These are phyloP conservation scores for Amorpha juglandis DNA, from an alignment of 2,888 invertebrate genomes.

Conservation along the genomic window DNA sequence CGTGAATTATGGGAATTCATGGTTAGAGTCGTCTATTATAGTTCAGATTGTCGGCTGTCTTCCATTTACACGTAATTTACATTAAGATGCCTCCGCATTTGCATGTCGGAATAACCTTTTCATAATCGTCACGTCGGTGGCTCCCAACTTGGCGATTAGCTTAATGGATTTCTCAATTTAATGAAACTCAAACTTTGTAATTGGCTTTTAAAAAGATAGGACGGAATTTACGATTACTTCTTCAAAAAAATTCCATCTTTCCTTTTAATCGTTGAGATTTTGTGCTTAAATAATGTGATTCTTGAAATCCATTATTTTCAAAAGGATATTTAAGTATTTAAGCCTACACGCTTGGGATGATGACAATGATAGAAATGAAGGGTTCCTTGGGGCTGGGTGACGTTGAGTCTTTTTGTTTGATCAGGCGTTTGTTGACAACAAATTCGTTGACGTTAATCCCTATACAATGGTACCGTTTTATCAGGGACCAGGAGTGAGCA, in stretches of 20 bases:
- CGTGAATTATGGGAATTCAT: conserved; percentile 69
- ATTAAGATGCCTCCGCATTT: conserved; percentile 75
- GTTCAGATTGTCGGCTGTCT: conserved; percentile 64
- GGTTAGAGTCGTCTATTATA: conserved; percentile 62
- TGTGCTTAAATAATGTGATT: conserved; percentile 41
- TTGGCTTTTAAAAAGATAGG: conserved; percentile 75
- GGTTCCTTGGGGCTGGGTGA: conserved; percentile 63
- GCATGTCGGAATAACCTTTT: conserved; percentile 77
- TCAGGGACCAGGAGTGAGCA: conserved; percentile 58
- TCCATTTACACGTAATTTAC: conserved; percentile 78
- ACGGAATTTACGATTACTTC: conserved; percentile 62
- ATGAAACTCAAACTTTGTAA: conserved; percentile 74
- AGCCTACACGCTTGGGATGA: conserved; percentile 59
- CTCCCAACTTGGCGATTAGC: conserved; percentile 74
- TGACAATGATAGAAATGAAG: conserved; percentile 66
- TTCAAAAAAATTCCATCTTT: conserved; percentile 49
- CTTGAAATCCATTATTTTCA: conserved; percentile 53
- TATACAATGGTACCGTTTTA: conserved; percentile 77
- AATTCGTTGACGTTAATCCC: conserved; percentile 83
- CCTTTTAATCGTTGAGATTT: conserved; percentile 41
- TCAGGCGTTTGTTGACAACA: conserved; percentile 82
- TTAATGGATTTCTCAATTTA: conserved; percentile 80
- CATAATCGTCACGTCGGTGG: conserved; percentile 77
- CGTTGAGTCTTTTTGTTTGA: conserved; percentile 79
- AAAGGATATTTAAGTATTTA: conserved; percentile 61